Base-by-base conservation (phyloP, 2,113 vertebrate genomes). In the Mesoclemmys tuberculata region DNA sequence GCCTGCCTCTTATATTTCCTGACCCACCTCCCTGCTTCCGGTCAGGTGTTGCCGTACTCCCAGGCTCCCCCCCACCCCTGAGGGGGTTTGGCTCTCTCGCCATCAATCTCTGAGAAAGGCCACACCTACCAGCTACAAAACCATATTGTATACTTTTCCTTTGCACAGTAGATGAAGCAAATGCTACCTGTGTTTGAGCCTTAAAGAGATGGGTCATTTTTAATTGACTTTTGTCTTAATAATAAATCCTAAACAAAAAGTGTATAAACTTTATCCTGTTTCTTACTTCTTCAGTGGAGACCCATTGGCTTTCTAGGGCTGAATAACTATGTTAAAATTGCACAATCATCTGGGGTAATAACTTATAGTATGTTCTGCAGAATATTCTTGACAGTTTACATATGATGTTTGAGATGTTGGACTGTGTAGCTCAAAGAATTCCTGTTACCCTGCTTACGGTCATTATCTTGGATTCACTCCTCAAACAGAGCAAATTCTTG, bases 381-480 rank as follows among this genome's bases (percentile, higher is more conserved):
- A 82, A 31, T 0, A 1, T 3, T 31, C 5, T 3, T 82, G 6
- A 35, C 56, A 82, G 6, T n/a, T n/a, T 49, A 94, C 92, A 82
- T 0, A 84, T 58, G 90, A 54, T 79, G 64, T 94, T 90, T 82
- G 61, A 87, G 35, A 84, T 84, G n/a, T 35, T 35, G 31, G 8
- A 9, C 11, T 54, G 48, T 89, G 44, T 21, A 87, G 48, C 41
- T 92, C 61, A 75, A 26, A 68, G 35, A n/a, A 68, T 38, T 71
- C 64, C n/a, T 71, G 64, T 7, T 87, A n/a, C 12, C 24, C 12
- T 80, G 10, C 13, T 8, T 48, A 13, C 55, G 29, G 92, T 64
- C 31, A 89, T 95, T 86, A 71, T 51, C 48, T 92, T 92, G 4
- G n/a, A 77, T 64, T 88, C 64, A 56, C 11, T 85, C 46, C 61